These are phyloP conservation scores for Rhadina sibilatrix DNA, from an alignment of 2,113 vertebrate species.

Conservation along the genomic window DNA sequence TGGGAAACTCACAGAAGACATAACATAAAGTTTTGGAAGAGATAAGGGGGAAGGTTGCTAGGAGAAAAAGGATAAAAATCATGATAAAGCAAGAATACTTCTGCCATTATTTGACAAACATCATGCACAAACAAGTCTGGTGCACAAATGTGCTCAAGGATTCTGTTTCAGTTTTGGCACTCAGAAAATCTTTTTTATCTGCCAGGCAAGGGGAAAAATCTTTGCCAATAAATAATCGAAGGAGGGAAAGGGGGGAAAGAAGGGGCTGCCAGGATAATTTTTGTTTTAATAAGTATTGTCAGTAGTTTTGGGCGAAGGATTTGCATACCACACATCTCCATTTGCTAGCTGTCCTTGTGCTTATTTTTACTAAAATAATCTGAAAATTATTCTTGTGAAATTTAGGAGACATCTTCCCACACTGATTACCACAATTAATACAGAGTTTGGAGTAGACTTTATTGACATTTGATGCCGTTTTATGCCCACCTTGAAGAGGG, in stretches of 20 bases:
- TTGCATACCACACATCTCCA: neutral
- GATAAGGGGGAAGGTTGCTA: neutral
- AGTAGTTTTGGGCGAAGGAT: neutral
- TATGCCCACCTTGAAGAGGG: neutral
- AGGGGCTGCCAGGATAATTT: neutral
- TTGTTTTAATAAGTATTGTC: neutral
- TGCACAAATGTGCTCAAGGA: conserved; percentile 6
- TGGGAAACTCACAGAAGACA: neutral
- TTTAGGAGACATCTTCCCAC: neutral
- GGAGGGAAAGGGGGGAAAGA: neutral
- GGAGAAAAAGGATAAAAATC: neutral
- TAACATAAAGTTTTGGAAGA: neutral
- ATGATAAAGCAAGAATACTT: neutral
- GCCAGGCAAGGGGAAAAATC: neutral
- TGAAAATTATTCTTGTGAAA: neutral
- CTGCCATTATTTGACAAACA: neutral
- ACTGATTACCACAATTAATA: neutral
- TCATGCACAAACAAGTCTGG: neutral
- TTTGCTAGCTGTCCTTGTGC: neutral
- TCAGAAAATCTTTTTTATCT: neutral
- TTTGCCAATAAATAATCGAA: conserved; percentile 8
- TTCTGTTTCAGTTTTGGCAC: neutral
- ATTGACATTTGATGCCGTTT: neutral
- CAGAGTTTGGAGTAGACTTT: neutral
- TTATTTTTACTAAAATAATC: neutral